Evolutionary conservation across 2,113 vertebrate genomes (phyloP).

Genomic region (Sterna hirundo): DNA sequence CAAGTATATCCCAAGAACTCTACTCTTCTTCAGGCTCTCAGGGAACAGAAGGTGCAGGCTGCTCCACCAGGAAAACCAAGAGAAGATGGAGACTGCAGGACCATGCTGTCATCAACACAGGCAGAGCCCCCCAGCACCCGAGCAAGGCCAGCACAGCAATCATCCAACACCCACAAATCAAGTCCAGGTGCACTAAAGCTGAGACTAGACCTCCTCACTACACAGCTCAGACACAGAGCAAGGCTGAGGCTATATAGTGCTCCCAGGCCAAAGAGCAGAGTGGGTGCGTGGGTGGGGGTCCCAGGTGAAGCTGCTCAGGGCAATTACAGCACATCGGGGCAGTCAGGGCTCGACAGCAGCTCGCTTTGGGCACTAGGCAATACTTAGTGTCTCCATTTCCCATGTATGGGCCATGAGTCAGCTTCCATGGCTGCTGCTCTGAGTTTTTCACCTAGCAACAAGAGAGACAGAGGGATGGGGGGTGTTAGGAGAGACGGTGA

Average conservation of each 20-base stretch:
- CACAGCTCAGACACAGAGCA: background rate
- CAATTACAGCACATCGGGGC: background rate
- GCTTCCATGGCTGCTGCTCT: conserved; percentile 35
- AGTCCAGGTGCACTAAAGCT: background rate
- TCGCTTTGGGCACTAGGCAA: background rate
- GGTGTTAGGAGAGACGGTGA: background rate
- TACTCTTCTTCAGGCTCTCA: background rate
- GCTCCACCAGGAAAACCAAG: background rate
- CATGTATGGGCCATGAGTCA: conserved; percentile 34
- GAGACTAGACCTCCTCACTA: background rate
- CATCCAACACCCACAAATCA: background rate
- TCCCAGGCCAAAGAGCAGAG: background rate
- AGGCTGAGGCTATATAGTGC: background rate
- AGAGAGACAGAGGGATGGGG: conserved; percentile 5
- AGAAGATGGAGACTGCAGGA: background rate
- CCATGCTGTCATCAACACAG: background rate
- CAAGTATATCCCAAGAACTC: background rate
- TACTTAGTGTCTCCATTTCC: background rate
- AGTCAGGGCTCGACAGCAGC: background rate
- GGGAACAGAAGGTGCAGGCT: background rate
- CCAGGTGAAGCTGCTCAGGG: background rate
- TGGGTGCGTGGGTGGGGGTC: background rate
- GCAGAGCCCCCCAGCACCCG: background rate
- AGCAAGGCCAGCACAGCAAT: background rate
- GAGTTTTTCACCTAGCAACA: conserved; percentile 65